Percentiles rank a stretch among this genome's conserved stretches.
Conservation (phyloP, 2,797 vertebrate genomes). For the Takifugu ocellatus region DNA sequence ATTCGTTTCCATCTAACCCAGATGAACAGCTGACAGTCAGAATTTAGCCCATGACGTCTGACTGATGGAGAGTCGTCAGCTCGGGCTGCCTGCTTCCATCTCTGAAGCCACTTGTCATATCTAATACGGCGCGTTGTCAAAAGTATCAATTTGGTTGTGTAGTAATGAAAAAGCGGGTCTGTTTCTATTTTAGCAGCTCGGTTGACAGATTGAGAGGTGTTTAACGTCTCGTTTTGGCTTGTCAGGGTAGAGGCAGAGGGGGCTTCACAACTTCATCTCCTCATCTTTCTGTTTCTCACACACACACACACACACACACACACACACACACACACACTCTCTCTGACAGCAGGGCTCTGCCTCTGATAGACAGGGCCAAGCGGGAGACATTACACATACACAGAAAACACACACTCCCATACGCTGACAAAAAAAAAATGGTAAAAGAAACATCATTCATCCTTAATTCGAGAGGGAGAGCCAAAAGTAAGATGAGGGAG, state of each 20-base stretch:
- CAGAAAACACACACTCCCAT: slow-evolving; percentile 37
- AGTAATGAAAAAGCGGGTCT: slow-evolving; percentile 65
- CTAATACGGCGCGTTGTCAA: slow-evolving; percentile 70
- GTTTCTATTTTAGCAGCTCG: slow-evolving; percentile 69
- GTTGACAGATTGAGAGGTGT: slow-evolving; percentile 75
- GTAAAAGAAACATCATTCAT: slow-evolving; percentile 67
- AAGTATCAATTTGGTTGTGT: slow-evolving; percentile 69
- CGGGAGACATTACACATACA: slow-evolving; percentile 58
- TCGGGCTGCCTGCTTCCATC: slow-evolving; percentile 59
- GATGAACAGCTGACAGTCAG: slow-evolving; percentile 70
- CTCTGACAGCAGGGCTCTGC: slow-evolving; percentile 65
- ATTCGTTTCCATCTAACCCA: slow-evolving; percentile 61
- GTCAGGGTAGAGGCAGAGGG: slow-evolving; percentile 38
- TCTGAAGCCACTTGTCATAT: slow-evolving; percentile 73
- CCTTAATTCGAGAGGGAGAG: slow-evolving; percentile 67
- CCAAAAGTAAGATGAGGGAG: slow-evolving; percentile 57
- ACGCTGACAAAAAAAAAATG: slow-evolving; percentile 42
- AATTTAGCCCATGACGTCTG: slow-evolving; percentile 64
- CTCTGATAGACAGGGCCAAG: slow-evolving; percentile 67
- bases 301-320: slow-evolving; percentile 12
- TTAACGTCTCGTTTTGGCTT: slow-evolving; percentile 74
- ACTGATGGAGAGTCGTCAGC: slow-evolving; percentile 64
- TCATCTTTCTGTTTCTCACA: slow-evolving; percentile 52
- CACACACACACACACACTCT: slow-evolving; percentile 17
- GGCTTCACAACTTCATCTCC: slow-evolving; percentile 69